Conservation (phyloP, 2,113 vertebrate species). For the Sinocyclocheilus anshuiensis region DNA sequence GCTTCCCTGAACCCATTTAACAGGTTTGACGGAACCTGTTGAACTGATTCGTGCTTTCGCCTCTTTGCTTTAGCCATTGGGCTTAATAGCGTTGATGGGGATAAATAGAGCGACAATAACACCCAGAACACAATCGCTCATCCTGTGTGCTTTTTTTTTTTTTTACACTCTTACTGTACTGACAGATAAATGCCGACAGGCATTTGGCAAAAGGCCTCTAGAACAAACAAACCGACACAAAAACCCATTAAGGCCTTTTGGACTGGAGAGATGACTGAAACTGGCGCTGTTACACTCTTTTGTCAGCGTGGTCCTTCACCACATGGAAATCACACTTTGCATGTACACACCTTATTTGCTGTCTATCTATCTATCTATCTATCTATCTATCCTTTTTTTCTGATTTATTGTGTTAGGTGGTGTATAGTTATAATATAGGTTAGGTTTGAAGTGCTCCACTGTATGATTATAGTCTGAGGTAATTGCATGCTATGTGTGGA, state of each 20-base stretch:
- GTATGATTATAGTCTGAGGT: slow-evolving; percentile 26
- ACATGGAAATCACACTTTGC: slow-evolving; percentile 36
- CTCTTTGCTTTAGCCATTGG: slow-evolving; percentile 15
- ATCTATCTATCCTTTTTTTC: too few relatives aligned
- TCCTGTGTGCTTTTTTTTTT: not conserved
- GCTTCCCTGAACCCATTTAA: slow-evolving; percentile 14
- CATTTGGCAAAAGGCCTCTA: slow-evolving; percentile 42
- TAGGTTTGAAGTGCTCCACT: not conserved
- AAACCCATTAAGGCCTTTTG: slow-evolving; percentile 41
- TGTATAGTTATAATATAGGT: not conserved
- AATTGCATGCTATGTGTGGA: not conserved
- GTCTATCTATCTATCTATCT: too few relatives aligned
- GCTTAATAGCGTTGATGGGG: slow-evolving; percentile 34
- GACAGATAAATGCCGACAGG: slow-evolving; percentile 4
- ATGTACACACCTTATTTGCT: slow-evolving; percentile 16
- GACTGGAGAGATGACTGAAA: slow-evolving; percentile 28
- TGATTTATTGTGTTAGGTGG: slow-evolving; percentile 18
- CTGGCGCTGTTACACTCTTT: slow-evolving; percentile 32
- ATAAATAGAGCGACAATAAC: slow-evolving; percentile 47
- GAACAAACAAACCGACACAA: slow-evolving; percentile 12
- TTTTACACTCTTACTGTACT: slow-evolving; percentile 29
- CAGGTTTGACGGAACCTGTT: slow-evolving; percentile 18
- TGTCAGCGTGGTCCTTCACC: slow-evolving; percentile 19
- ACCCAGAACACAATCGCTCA: slow-evolving; percentile 1
- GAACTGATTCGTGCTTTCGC: not conserved